Base-by-base conservation (phyloP, 2,888 invertebrate species). In the Pristionchus exspectatus region DNA sequence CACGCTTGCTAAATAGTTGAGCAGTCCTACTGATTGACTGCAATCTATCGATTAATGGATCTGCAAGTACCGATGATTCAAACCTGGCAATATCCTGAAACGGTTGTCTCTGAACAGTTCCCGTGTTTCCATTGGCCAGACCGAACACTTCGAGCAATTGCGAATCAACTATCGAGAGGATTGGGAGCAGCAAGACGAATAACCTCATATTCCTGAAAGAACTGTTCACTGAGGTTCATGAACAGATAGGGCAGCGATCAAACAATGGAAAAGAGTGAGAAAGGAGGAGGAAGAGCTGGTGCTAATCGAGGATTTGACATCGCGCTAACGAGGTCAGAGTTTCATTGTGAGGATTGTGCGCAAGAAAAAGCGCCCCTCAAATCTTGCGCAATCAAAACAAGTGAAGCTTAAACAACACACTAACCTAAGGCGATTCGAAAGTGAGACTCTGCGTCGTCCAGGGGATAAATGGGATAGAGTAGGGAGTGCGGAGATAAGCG, bases 21-120 rank as follows among this genome's bases (percentile, higher is more conserved):
- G 92, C 27, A 93, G 89, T 7, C 93, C 93, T 44, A 91, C 92
- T 0, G 93, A 92, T 88, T 93, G 93, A 90, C 93, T 93, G 81
- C 54, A 92, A 90, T 54, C 3, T 33, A 18, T 38, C 18, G 27
- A 54, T 50, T 85, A 18, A 27, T 27, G 24, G 59, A 59, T 16
- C 33, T 24, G 10, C 10, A 72, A 30, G n/a, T 87, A 24, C 74
- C 24, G 69, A 21, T 66, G 0, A 56, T 74, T 3, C 69, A 44
- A 72, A 93, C 93, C 92, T 92, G 21, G 93, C 93, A 63, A 93
- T 77, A 89, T 93, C 93, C 18, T 92, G 92, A 74, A 92, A 93
- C 10, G 92, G 92, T 56, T 91, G 91, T 50, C 93, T 63, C 21
- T 90, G 89, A 27, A 91, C 92, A 24, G 92, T 93, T 84, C 93